Base-by-base conservation (phyloP, 2,113 vertebrate genomes). In the Oophaga pumilio region DNA sequence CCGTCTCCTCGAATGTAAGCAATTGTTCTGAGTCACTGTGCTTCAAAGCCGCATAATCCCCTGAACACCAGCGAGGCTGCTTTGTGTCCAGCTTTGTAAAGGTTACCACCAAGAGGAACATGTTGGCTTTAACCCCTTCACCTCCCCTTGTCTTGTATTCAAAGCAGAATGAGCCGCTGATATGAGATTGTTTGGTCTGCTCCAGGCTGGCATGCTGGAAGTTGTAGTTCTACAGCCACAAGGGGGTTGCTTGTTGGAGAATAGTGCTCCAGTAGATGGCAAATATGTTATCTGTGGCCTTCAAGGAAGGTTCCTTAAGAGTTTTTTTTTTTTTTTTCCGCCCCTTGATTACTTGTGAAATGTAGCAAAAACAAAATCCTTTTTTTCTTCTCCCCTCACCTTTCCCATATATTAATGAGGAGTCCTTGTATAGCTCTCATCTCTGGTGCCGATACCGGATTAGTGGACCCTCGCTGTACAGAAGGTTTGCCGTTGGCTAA, bases 1-100 rank as follows among this genome's bases (percentile, higher is more conserved):
- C 15, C 20, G 11, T 57, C 57, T 77, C 57, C 8, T 13, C 43
- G 10, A 84, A 84, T 68, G 56, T 84, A 84, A 84, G 82, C 62
- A 84, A 84, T 84, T 84, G 64, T 84, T 84, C 82, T 84, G 82
- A 84, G 82, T 84, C 82, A 84, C 66, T 71, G 82, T 69, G 60
- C 82, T 68, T 69, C 82, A 68, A 56, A 84, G 60, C 59, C 28
- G 9, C 28, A 10, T 82, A 82, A 82, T 82, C 80, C 80, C 20
- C 49, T 62, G 59, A 82, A 49, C 80, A 82, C 59, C 33, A 82
- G 80, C 33, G 17, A 20, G 49, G 81, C 81, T 66, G 81, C 81
- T 52, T 83, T 57, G 76, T 79, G 76, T 79, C 76, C 76, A 79
- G 76, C 71, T 56, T 68, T 83, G 81, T 68, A 52, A 83, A 66